Conservation (phyloP, 2,113 vertebrate genomes). For the Pogonocichla stellata region DNA sequence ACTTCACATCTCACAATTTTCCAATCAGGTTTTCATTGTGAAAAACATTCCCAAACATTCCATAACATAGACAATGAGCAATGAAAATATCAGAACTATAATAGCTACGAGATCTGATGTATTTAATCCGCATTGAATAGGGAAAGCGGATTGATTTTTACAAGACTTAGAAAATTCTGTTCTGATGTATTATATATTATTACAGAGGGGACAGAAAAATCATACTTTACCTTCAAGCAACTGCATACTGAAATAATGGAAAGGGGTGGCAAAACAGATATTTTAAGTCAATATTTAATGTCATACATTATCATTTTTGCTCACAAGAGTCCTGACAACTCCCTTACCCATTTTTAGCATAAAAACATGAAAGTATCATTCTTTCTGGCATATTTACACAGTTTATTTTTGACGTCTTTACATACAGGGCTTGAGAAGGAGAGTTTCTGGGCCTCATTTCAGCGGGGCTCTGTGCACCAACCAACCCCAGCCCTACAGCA, state of each 20-base stretch:
- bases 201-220: slow-evolving; percentile 72
- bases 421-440: neutral
- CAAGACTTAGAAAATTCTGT: slow-evolving; percentile 68
- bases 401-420: neutral
- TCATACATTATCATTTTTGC: slow-evolving; percentile 11
- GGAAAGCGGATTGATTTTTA: slow-evolving; percentile 38
- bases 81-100: slow-evolving; percentile 76
- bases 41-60: slow-evolving; percentile 53
- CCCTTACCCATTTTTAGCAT: neutral
- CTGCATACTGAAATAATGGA: slow-evolving; percentile 70
- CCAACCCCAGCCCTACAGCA: neutral
- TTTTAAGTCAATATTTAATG: slow-evolving; percentile 29
- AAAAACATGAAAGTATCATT: neutral
- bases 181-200: slow-evolving; percentile 61
- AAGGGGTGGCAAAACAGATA: slow-evolving; percentile 11
- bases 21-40: slow-evolving; percentile 59
- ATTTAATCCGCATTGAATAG: slow-evolving; percentile 49
- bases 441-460: neutral
- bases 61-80: slow-evolving; percentile 30
- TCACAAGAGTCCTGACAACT: slow-evolving; percentile 36
- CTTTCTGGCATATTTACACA: slow-evolving; percentile 20
- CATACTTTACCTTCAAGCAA: slow-evolving; percentile 63
- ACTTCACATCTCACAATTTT: neutral
- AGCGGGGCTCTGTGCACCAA: neutral
- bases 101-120: slow-evolving; percentile 74